Conservation (phyloP, 2,797 vertebrate genomes). For the Furcifer pardalis region DNA sequence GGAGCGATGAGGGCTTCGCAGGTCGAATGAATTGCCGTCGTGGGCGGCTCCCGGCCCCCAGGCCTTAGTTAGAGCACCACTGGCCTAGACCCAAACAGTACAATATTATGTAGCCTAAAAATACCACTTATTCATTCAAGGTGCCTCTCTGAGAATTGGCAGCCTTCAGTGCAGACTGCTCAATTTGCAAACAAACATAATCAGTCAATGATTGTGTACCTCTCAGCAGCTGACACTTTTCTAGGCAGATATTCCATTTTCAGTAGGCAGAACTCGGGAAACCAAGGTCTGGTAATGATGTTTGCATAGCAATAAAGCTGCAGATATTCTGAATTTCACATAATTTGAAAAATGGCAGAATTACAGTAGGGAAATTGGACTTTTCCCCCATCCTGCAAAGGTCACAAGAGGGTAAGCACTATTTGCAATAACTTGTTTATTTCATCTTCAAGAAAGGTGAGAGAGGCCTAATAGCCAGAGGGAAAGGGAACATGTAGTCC, state of each 20-base stretch:
- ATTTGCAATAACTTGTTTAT: neutral
- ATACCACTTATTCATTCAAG: neutral
- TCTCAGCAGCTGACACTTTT: neutral
- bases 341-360: neutral
- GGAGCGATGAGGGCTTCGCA: no score
- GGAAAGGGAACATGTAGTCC: neutral
- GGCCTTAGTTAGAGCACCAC: no score
- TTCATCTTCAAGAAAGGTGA: neutral
- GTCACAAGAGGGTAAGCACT: neutral
- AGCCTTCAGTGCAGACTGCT: neutral
- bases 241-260: neutral
- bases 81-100: neutral
- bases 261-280: neutral
- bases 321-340: neutral
- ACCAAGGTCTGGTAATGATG: neutral
- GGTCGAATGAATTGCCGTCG: no score
- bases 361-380: neutral
- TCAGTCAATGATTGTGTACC: constrained; percentile 1
- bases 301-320: neutral
- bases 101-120: neutral
- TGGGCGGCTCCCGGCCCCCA: no score
- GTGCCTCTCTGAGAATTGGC: neutral
- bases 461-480: neutral
- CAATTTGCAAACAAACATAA: constrained; percentile 14
- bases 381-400: neutral